Evolutionary conservation across 2,797 vertebrate species (phyloP).

Genomic region (Lepidocolaptes lacrymiger): DNA sequence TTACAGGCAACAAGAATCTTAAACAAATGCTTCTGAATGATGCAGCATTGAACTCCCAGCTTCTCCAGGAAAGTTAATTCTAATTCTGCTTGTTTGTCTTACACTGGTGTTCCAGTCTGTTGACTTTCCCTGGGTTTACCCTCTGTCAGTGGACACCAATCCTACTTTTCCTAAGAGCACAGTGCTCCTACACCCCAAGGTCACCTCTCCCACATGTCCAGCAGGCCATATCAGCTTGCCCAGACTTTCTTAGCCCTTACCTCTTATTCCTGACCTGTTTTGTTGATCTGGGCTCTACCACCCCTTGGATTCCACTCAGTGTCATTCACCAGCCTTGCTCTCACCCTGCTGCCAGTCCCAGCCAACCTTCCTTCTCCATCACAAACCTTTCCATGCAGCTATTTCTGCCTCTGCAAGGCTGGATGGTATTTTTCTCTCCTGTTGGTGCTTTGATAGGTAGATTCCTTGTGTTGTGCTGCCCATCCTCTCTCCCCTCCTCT

Average conservation of each 20-base stretch:
- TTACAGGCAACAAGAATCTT: not conserved
- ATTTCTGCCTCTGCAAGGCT: not conserved
- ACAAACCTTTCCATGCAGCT: not conserved
- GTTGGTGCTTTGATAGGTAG: not conserved
- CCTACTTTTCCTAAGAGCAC: not conserved
- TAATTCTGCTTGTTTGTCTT: not conserved
- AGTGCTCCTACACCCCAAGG: not conserved
- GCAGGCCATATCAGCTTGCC: rapidly evolving
- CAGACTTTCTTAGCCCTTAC: not conserved
- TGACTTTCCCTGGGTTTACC: not conserved
- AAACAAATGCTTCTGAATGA: not conserved
- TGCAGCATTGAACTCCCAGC: not conserved
- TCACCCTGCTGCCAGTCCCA: not conserved
- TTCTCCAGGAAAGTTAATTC: not conserved
- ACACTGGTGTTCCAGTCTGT: not conserved
- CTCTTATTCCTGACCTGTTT: not conserved
- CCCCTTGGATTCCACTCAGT: not conserved
- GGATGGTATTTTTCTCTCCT: not conserved
- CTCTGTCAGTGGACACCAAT: not conserved
- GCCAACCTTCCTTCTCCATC: not conserved
- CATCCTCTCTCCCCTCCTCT: not conserved
- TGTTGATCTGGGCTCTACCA: not conserved
- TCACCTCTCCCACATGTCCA: not conserved
- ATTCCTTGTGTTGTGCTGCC: not conserved
- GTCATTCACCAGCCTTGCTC: not conserved